Base-by-base conservation (phyloP, 1,140 invertebrate species). In the Solen grandis region DNA sequence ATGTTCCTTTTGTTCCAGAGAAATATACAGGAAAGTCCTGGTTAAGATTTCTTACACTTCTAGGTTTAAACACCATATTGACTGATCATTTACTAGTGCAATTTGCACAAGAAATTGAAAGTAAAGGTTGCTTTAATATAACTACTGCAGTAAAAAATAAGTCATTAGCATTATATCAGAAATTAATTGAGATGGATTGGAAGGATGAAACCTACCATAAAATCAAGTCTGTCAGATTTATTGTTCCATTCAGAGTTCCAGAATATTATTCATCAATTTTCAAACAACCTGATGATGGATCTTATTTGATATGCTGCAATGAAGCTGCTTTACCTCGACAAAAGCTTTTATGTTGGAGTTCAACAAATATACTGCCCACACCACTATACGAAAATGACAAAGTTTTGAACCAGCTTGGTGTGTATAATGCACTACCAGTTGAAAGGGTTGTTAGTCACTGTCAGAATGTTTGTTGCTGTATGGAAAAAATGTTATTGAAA, bases 81-180 rank as follows among this genome's bases (percentile, higher is more conserved):
- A 57, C 76, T 19, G 50, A 22, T 46, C n/a, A 60, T 13, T 38
- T 59, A 55, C 16, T 79, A 10, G 54, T 79, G 29, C 29, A 59
- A 13, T 79, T 69, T 70, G 76, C 76, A 16, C 5, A 35, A 14
- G 25, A 60, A 50, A 14, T 79, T 10, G 76, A 57, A n/a, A 35
- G 5, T 14, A 50, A 46, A n/a, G n/a, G n/a, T n/a, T n/a, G n/a
- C 25, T 36, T 19, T 25, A 50, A 60, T 1, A 19, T 16, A 19
- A 60, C 8, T 0, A 13, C n/a, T 16, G 13, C n/a, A 5, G 22
- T 2, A 16, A 60, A n/a, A 31, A 27, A 46, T 1, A 60, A 74
- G 41, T 74, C 70, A 19, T n/a, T n/a, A 46, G 29, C 36, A 2
- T n/a, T 74, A 5, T n/a, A 62, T 3, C 0, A 16, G 13, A 5